Base-by-base conservation (phyloP, 2,888 invertebrate genomes). In the Calephelis perditalis region DNA sequence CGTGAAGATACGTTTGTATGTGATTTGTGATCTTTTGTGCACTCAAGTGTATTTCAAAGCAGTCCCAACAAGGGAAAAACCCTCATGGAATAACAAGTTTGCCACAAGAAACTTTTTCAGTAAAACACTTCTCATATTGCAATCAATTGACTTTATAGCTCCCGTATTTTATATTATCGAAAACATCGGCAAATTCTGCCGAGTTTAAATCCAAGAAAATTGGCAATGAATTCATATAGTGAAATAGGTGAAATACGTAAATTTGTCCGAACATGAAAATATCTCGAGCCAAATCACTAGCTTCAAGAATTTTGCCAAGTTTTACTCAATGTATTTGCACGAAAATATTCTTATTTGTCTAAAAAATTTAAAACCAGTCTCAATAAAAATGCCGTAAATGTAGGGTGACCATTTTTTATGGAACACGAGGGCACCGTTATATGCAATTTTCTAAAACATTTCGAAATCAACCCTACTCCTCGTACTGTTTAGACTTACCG, bases 271-370 rank as follows among this genome's bases (percentile, higher is more conserved):
- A 52, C 52, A 52, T 52, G 52, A 52, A 52, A 52, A 52, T 52
- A 52, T 52, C 52, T 11, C 52, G 52, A 26, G 52, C 52, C 52
- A 52, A 52, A 52, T 52, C 52, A 52, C 52, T 52, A 26, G 52
- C 52, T 52, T 52, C 35, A 52, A 52, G 52, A 52, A 52, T 52
- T 52, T 52, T 52, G 52, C 52, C 52, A 52, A 52, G 52, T 52
- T 52, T 52, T 52, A 52, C 35, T 52, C 52, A 52, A 11, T 52
- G 52, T 52, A 52, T 52, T 52, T 10, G 52, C 52, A 52, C 15
- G 52, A 52, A 52, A 52, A 52, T 52, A 52, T 35, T 52, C 52
- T 52, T 52, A 35, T 52, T 52, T 52, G 52, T 52, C 35, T 52
- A 52, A 52, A 52, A 52, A 52, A 52, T 52, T 52, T 52, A 15